Conservation (phyloP, 2,113 vertebrate genomes). For the Panurus biarmicus region DNA sequence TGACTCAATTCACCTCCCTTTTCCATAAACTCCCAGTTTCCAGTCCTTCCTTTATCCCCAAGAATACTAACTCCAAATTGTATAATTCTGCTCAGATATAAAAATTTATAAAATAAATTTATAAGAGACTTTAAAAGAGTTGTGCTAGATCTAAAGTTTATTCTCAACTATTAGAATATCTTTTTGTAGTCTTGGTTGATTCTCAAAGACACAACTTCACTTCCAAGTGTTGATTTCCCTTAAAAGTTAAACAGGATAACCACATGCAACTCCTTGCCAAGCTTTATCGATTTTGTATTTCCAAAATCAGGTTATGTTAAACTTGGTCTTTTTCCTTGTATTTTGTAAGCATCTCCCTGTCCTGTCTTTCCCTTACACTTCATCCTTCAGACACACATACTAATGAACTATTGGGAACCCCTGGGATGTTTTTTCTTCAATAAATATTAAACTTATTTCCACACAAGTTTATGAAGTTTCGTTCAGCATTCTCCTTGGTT, state of each 20-base stretch:
- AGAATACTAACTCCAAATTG: neutral
- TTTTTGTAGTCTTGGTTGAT: neutral
- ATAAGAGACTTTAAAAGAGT: neutral
- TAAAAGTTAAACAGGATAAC: neutral
- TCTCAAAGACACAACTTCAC: neutral
- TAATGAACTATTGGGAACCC: neutral
- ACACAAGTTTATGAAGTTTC: neutral
- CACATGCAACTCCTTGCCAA: neutral
- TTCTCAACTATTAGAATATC: neutral
- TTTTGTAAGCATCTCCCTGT: neutral
- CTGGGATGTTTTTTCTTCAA: neutral
- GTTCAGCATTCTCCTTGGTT: neutral
- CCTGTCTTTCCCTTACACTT: neutral
- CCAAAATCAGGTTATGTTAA: neutral
- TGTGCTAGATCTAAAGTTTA: neutral
- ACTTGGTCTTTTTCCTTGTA: neutral
- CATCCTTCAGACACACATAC: neutral
- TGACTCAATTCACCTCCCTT: neutral
- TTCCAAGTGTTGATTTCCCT: neutral
- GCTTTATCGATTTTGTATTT: neutral
- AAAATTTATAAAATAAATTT: neutral
- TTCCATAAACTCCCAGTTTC: neutral
- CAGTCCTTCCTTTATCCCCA: neutral
- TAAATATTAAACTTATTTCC: neutral
- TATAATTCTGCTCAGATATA: neutral